phyloP scores from a whole-genome alignment of 2,888 invertebrate genomes.

The Platycnemis pennipes region DNA sequence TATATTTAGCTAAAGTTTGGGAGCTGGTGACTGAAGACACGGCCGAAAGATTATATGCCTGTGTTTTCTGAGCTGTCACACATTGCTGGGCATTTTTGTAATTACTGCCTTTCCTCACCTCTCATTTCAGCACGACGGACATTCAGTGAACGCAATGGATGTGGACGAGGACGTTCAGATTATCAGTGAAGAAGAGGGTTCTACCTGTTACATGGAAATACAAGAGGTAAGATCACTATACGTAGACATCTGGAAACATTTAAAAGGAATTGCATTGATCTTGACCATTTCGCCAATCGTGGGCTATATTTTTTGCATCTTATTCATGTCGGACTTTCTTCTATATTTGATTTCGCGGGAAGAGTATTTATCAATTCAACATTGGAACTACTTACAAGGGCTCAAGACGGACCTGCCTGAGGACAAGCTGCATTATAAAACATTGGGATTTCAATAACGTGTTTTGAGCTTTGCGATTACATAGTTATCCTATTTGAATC shows the following conservation, averaged over 20 bases:
- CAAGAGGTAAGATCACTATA: not conserved
- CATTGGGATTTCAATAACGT: no score
- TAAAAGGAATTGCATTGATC: not conserved
- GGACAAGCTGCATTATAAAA: no score
- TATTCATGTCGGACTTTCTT: no score
- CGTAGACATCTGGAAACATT: not conserved
- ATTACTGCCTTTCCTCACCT: not conserved
- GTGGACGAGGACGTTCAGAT: not conserved
- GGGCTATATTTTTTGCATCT: no score
- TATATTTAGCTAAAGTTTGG: no score
- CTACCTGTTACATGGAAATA: constrained; percentile 50
- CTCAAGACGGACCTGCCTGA: no score
- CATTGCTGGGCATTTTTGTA: not conserved
- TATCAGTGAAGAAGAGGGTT: not conserved
- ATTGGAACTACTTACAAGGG: no score
- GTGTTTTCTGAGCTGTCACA: not conserved
- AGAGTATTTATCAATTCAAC: no score
- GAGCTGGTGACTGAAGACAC: no score
- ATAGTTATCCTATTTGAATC: no score
- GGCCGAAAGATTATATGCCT: not conserved
- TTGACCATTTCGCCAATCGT: not conserved
- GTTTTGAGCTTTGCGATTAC: no score
- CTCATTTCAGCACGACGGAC: not conserved
- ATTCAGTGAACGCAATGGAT: not conserved
- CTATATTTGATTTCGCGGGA: no score